A percentile compares a stretch with the other conserved stretches of the same genome.
Conservation (phyloP, 2,113 vertebrate species). For the Rhynchopsitta pachyrhyncha region DNA sequence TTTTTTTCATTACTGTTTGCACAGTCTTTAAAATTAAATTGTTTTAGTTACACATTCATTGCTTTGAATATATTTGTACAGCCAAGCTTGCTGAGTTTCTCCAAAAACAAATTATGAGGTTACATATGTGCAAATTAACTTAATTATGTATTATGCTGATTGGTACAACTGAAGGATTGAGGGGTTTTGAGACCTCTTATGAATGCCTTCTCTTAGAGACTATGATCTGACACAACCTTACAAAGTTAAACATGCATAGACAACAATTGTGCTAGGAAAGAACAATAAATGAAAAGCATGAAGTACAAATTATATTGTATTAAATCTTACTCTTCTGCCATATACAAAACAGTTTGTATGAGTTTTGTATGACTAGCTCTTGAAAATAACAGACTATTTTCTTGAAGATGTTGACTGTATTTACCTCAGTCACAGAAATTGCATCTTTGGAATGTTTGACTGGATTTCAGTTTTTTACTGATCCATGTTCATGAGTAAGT, state of each 20-base stretch:
- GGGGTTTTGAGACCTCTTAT: neutral
- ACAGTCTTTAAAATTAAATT: neutral
- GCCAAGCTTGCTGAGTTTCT: neutral
- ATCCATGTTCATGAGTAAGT: neutral
- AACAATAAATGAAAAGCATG: neutral
- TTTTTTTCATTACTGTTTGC: neutral
- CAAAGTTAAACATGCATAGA: neutral
- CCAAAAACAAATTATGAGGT: neutral
- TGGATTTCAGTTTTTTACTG: neutral
- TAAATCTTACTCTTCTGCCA: neutral
- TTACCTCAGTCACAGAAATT: neutral
- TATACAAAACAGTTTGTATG: neutral
- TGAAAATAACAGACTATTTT: neutral
- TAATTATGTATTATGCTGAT: neutral
- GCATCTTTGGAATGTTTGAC: neutral
- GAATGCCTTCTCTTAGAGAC: neutral
- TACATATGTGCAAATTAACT: neutral
- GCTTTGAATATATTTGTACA: neutral
- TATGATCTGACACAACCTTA: neutral
- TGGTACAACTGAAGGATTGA: neutral
- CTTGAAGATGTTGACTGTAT: neutral
- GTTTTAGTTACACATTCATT: neutral
- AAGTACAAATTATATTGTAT: neutral
- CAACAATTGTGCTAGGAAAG: neutral
- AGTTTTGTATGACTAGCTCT: neutral